Evolutionary conservation across 2,888 invertebrate species (phyloP).

Genomic region (Drosophila flavopinicola): DNA sequence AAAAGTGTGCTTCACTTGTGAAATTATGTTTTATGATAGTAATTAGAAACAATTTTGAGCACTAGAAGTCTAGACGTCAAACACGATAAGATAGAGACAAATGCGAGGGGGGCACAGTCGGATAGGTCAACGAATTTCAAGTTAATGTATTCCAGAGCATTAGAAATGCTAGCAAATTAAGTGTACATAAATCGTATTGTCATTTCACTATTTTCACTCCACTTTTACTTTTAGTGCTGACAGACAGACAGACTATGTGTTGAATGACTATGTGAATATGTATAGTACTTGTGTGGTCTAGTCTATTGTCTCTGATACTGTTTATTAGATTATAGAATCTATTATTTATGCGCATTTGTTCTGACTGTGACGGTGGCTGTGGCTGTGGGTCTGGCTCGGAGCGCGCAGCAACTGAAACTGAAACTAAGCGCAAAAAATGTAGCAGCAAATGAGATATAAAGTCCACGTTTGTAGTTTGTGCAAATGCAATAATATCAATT

Average conservation of each 20-base stretch:
- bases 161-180: background rate
- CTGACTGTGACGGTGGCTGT: too few relatives aligned
- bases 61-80: background rate
- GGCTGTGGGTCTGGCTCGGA: constrained; percentile 35
- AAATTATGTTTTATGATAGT: constrained; percentile 14
- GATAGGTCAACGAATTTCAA: background rate
- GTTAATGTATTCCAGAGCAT: background rate
- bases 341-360: constrained; percentile 33
- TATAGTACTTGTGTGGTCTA: too few relatives aligned
- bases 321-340: constrained; percentile 42
- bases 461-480: constrained; percentile 49
- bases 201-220: constrained; percentile 4
- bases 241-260: too few relatives aligned
- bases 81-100: constrained; percentile 11
- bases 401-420: constrained; percentile 48
- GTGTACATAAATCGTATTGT: background rate
- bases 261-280: too few relatives aligned
- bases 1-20: constrained; percentile 1
- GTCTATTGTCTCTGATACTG: constrained; percentile 24
- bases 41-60: constrained; percentile 1
- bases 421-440: constrained; percentile 49
- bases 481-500: constrained; percentile 76
- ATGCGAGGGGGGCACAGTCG: too few relatives aligned
- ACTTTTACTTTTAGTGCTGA: constrained; percentile 13
- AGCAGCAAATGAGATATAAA: constrained; percentile 55